A percentile compares a stretch with the other conserved stretches of the same genome.
Evolutionary conservation across 2,113 vertebrate genomes (phyloP).

Genomic region (Egretta garzetta): DNA sequence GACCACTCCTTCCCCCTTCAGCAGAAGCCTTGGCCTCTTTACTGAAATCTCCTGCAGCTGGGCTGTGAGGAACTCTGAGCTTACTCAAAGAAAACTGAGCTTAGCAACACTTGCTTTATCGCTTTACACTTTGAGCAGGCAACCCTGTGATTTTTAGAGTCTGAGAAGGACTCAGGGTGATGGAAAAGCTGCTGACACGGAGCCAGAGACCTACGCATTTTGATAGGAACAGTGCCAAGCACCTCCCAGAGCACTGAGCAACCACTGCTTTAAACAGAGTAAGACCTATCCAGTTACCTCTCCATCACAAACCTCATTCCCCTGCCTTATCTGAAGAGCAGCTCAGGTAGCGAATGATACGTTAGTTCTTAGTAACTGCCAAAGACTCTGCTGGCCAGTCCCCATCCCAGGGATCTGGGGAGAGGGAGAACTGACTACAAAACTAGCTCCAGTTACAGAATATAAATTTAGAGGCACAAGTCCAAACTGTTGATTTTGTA

Average conservation of each 20-base stretch:
- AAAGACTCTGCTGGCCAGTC: not conserved
- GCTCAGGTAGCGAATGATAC: not conserved
- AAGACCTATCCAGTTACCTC: not conserved
- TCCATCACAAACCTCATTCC: not conserved
- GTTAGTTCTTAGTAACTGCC: not conserved
- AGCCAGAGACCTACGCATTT: not conserved
- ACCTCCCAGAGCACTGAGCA: not conserved
- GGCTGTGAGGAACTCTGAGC: not conserved
- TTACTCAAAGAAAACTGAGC: not conserved
- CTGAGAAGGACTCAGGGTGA: not conserved
- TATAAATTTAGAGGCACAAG: not conserved
- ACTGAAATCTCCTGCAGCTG: not conserved
- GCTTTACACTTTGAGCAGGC: not conserved
- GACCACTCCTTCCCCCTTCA: not conserved
- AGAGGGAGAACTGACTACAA: not conserved
- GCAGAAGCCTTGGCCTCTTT: not conserved
- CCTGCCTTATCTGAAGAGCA: not conserved
- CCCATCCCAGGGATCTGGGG: not conserved
- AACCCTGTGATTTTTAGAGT: not conserved
- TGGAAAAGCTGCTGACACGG: not conserved
- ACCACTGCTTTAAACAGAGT: not conserved
- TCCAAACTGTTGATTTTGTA: not conserved
- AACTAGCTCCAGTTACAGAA: not conserved
- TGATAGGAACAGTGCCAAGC: not conserved
- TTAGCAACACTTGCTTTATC: not conserved